These are phyloP conservation scores for Hippocampus guttulatus DNA, from an alignment of 2,113 vertebrate species.

Conservation along the genomic window DNA sequence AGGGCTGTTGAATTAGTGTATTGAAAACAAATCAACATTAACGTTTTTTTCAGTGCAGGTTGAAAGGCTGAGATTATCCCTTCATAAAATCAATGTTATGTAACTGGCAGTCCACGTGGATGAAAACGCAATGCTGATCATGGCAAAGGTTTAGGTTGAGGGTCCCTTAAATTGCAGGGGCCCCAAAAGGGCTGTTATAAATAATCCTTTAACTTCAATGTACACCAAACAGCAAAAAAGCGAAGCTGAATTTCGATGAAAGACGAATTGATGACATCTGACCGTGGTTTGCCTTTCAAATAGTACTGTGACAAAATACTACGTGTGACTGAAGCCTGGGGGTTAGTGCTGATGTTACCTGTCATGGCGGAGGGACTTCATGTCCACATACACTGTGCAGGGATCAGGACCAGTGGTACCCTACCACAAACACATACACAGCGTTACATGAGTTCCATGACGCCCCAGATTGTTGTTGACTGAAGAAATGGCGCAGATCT, in stretches of 20 bases:
- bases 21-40: too few relatives aligned
- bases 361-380: conserved; percentile 96
- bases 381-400: conserved; percentile 94
- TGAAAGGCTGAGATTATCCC: too few relatives aligned
- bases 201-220: background rate
- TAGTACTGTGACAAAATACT: background rate
- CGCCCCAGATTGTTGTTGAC: background rate
- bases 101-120: background rate
- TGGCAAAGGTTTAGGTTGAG: background rate
- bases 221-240: background rate
- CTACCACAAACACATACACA: conserved; percentile 54
- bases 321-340: background rate
- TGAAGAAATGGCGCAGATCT: background rate
- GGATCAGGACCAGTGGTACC: conserved; percentile 97
- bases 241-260: background rate
- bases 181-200: too few relatives aligned
- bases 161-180: background rate
- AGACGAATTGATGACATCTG: background rate
- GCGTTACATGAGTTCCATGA: background rate
- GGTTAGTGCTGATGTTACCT: conserved; percentile 71
- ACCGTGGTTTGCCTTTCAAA: background rate
- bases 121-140: background rate
- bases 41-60: too few relatives aligned
- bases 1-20: background rate
- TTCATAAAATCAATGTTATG: background rate